A percentile compares a stretch with the other conserved stretches of the same genome.
Evolutionary conservation across 1,140 invertebrate species (phyloP).

Genomic region (Orussus abietinus): DNA sequence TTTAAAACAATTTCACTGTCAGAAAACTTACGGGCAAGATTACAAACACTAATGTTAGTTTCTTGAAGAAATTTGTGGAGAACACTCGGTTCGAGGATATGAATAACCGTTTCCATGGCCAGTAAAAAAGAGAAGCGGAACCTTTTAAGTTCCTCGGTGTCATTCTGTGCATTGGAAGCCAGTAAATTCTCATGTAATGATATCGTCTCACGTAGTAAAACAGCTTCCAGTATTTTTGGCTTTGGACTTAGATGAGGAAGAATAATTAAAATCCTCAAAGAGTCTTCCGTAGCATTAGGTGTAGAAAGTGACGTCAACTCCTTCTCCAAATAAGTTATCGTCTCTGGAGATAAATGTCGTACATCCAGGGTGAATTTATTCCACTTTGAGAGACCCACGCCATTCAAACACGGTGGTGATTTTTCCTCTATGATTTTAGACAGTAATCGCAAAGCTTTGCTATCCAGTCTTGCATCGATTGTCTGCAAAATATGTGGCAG

Average conservation of each 20-base stretch:
- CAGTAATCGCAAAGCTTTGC: slow-evolving; percentile 58
- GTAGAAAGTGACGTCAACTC: no score
- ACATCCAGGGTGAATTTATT: slow-evolving; percentile 63
- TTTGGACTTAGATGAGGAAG: slow-evolving; percentile 38
- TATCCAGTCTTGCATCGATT: slow-evolving; percentile 56
- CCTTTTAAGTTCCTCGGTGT: slow-evolving; percentile 15
- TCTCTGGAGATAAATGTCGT: slow-evolving; percentile 30
- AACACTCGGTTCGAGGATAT: slow-evolving; percentile 51
- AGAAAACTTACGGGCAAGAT: slow-evolving; percentile 25
- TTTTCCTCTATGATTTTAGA: slow-evolving; percentile 67
- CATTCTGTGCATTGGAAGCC: slow-evolving; percentile 6
- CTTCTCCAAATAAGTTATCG: slow-evolving; percentile 21
- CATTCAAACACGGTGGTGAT: slow-evolving; percentile 59
- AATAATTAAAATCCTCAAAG: slow-evolving; percentile 36
- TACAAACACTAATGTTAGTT: slow-evolving; percentile 30
- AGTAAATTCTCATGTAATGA: slow-evolving; percentile 30
- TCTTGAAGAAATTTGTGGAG: slow-evolving; percentile 43
- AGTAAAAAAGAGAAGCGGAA: slow-evolving; percentile 40
- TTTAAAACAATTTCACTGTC: slow-evolving; percentile 34
- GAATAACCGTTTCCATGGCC: slow-evolving; percentile 57
- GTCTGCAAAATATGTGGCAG: slow-evolving; percentile 65
- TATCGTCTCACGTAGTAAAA: no score
- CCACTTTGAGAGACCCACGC: slow-evolving; percentile 60
- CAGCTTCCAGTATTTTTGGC: no score
- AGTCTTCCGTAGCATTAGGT: slow-evolving; percentile 24